These are phyloP conservation scores for Hydractinia echinata DNA, from an alignment of 30 jellyfish, hydroid and myxozoan genomes.

Conservation along the genomic window DNA sequence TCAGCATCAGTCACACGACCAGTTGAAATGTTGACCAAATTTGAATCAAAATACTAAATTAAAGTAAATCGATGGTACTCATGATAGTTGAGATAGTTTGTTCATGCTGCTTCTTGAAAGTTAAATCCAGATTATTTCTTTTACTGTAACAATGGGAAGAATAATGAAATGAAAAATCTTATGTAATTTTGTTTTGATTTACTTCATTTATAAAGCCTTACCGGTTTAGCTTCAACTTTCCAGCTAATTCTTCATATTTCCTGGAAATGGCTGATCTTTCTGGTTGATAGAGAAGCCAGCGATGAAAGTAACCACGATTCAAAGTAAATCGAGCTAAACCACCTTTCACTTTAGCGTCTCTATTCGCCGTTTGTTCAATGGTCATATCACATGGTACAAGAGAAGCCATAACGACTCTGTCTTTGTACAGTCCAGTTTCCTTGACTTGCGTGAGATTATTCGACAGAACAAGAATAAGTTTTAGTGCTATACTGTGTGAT, in stretches of 20 bases:
- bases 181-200: no score
- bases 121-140: neutral
- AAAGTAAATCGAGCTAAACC: conserved; percentile 58
- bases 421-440: conserved; percentile 52
- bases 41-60: neutral
- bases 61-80: neutral
- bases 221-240: neutral
- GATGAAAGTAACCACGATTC: conserved; percentile 51
- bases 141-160: neutral
- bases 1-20: neutral
- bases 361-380: conserved; percentile 55
- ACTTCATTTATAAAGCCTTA: no score
- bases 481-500: no score
- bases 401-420: conserved; percentile 47
- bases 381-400: conserved; percentile 62
- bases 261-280: conserved; percentile 53
- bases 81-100: neutral
- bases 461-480: no score
- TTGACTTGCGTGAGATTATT: no score
- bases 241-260: conserved; percentile 32
- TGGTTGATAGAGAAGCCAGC: conserved; percentile 54
- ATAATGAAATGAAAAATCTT: no score
- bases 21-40: neutral
- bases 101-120: neutral
- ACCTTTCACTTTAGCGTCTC: conserved; percentile 60